Evolutionary conservation across 2,797 vertebrate genomes (phyloP).

Genomic region (Ceyx erithaca): DNA sequence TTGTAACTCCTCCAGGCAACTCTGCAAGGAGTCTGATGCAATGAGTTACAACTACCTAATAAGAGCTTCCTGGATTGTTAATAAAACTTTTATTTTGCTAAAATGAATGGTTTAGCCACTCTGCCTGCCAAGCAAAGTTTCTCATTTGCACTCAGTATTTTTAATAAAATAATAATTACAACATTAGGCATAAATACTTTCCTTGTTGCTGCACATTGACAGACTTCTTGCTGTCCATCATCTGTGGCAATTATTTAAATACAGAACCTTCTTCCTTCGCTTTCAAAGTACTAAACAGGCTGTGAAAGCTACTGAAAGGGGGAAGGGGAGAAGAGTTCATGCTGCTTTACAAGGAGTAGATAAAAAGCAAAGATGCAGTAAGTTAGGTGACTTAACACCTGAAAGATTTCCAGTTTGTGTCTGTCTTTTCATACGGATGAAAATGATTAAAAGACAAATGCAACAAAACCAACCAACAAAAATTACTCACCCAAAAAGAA

Average conservation of each 20-base stretch:
- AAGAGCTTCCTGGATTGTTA: not conserved
- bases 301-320: not conserved
- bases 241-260: not conserved
- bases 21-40: not conserved
- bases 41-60: not conserved
- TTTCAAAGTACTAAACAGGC: not conserved
- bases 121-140: not conserved
- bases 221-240: not conserved
- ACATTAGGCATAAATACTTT: not conserved
- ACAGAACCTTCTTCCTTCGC: not conserved
- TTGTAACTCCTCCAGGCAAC: not conserved
- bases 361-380: not conserved
- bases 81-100: not conserved
- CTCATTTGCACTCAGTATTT: not conserved
- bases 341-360: not conserved
- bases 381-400: not conserved
- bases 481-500: conserved; percentile 93
- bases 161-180: not conserved
- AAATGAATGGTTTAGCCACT: not conserved
- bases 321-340: not conserved
- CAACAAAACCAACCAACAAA: not conserved
- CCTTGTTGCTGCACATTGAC: not conserved
- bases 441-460: not conserved
- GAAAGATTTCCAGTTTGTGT: not conserved
- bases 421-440: not conserved